Evolutionary conservation across 2,888 invertebrate genomes (phyloP).

Genomic region (Stenodera caucasica): DNA sequence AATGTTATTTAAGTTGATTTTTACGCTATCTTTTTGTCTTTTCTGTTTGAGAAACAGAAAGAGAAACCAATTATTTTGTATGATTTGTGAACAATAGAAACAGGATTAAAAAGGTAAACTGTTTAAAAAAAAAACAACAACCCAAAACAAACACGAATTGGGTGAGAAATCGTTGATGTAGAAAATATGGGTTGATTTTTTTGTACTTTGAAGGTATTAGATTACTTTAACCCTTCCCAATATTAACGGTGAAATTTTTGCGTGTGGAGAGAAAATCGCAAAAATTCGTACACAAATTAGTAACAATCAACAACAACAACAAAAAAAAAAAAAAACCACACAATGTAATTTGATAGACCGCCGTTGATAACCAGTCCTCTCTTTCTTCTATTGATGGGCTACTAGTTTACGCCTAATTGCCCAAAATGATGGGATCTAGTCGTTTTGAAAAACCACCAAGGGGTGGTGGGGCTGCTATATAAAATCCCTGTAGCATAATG

Average conservation of each 20-base stretch:
- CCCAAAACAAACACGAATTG: background rate
- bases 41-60: too few relatives aligned
- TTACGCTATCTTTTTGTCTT: background rate
- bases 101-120: background rate
- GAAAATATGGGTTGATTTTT: background rate
- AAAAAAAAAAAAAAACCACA: background rate
- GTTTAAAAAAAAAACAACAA: background rate
- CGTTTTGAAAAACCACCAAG: constrained; percentile 28
- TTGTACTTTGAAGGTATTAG: background rate
- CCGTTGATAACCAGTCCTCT: constrained; percentile 12
- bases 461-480: constrained; percentile 39
- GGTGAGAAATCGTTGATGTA: background rate
- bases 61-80: too few relatives aligned
- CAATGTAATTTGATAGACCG: background rate
- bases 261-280: background rate
- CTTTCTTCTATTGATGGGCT: constrained; percentile 28
- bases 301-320: background rate
- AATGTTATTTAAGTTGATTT: background rate
- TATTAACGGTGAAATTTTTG: background rate
- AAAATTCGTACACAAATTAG: background rate
- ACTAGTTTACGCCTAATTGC: constrained; percentile 52
- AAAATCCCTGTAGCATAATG: constrained; percentile 37
- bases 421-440: constrained; percentile 46
- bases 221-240: background rate
- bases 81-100: background rate